Percentiles rank a stretch among this genome's conserved stretches.
These are phyloP conservation scores for Sturnus vulgaris DNA, from an alignment of 2,113 vertebrate genomes.

Conservation along the genomic window DNA sequence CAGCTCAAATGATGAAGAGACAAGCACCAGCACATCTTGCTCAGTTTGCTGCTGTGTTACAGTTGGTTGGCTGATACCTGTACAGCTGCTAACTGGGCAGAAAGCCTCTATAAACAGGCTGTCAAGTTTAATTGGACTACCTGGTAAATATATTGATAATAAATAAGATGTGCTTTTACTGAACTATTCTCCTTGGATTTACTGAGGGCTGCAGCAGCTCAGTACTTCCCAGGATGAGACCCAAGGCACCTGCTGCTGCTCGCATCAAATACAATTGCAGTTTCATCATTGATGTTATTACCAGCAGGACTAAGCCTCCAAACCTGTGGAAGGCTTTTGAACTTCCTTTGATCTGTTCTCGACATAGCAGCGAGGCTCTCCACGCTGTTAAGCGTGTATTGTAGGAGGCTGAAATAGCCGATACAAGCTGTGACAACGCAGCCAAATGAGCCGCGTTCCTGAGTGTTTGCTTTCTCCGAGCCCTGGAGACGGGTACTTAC, in stretches of 20 bases:
- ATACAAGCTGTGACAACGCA: not conserved
- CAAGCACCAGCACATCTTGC: not conserved
- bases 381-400: fast-evolving
- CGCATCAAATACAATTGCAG: not conserved
- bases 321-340: not conserved
- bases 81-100: not conserved
- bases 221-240: not conserved
- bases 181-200: not conserved
- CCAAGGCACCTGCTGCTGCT: not conserved
- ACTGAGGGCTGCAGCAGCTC: not conserved
- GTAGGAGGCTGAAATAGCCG: not conserved
- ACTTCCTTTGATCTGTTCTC: not conserved
- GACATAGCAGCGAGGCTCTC: not conserved
- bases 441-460: not conserved
- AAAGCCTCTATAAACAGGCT: constrained; percentile 29
- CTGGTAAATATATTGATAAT: constrained; percentile 20
- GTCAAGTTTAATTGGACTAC: constrained; percentile 22
- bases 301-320: not conserved
- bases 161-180: constrained; percentile 8
- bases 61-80: not conserved
- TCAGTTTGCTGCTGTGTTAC: constrained; percentile 1
- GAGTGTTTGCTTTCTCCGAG: not conserved
- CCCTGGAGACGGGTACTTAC: not conserved
- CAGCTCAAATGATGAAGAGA: not conserved
- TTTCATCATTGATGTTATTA: not conserved